phyloP scores from a whole-genome alignment of 1,140 invertebrate genomes.

The Drosophila nigromelanica region DNA sequence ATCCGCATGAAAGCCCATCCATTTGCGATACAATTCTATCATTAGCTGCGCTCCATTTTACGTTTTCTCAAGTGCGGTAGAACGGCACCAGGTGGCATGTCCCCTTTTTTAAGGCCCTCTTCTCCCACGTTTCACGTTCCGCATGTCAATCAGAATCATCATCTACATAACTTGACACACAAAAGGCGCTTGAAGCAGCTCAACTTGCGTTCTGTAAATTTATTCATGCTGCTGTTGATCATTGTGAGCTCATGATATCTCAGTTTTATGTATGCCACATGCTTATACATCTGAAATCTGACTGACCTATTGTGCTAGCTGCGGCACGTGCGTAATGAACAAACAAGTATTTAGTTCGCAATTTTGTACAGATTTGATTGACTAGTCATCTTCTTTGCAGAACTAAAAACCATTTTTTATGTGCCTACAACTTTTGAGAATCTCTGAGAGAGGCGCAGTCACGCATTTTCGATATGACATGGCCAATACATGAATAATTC shows the following conservation, averaged over 20 bases:
- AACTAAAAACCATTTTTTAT: too few relatives aligned
- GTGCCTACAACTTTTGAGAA: conserved; percentile 2
- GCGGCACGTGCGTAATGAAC: conserved; percentile 38
- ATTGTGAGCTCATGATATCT: not conserved
- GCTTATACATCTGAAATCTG: not conserved
- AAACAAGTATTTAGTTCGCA: conserved; percentile 13
- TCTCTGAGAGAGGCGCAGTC: conserved; percentile 10
- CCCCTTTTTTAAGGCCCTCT: not conserved
- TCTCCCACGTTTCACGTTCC: conserved; percentile 1
- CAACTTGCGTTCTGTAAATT: conserved; percentile 3
- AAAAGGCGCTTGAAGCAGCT: conserved; percentile 18
- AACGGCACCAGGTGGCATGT: conserved; percentile 15
- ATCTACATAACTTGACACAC: conserved; percentile 30
- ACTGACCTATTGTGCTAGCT: conserved; percentile 13
- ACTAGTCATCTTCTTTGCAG: not conserved
- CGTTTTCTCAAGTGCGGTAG: not conserved
- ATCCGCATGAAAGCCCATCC: conserved; percentile 21
- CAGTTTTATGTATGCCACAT: not conserved
- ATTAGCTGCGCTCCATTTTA: conserved; percentile 21
- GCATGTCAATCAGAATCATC: conserved; percentile 21
- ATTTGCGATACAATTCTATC: conserved; percentile 31
- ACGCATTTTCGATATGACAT: not conserved
- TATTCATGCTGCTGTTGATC: conserved; percentile 2
- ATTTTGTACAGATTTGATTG: conserved; percentile 17
- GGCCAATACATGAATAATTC: conserved; percentile 9